Evolutionary conservation across 2,888 invertebrate species (phyloP).

Genomic region (Lycocerus yunnanus): DNA sequence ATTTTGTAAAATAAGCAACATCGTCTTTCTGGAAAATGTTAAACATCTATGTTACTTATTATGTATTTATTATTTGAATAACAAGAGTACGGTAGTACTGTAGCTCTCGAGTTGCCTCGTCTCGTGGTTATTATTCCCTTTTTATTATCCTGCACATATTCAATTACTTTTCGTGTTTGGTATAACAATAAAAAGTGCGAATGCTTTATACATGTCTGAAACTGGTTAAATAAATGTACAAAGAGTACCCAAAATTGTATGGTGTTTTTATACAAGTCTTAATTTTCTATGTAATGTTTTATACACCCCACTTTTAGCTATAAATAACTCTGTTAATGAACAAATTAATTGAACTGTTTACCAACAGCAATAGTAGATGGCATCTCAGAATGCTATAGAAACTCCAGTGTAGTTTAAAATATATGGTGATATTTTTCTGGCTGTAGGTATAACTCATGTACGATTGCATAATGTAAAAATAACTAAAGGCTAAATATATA

Average conservation of each 20-base stretch:
- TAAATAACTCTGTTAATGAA: conserved; percentile 45
- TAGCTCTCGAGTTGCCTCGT: conserved; percentile 49
- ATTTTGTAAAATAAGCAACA: conserved; percentile 58
- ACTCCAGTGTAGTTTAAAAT: conserved; percentile 58
- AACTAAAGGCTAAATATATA: conserved; percentile 58
- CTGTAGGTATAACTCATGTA: conserved; percentile 59
- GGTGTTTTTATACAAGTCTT: conserved; percentile 58
- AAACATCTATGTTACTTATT: conserved; percentile 57
- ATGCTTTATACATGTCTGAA: conserved; percentile 62
- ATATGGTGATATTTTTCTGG: conserved; percentile 59
- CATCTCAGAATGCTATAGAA: conserved; percentile 51
- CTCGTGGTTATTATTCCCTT: conserved; percentile 42
- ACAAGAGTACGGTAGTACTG: conserved; percentile 46
- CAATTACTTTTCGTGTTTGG: conserved; percentile 57
- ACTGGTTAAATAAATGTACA: conserved; percentile 61
- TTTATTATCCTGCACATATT: conserved; percentile 48
- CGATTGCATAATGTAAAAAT: conserved; percentile 57
- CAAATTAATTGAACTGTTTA: conserved; percentile 30
- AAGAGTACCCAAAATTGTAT: conserved; percentile 57
- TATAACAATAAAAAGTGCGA: conserved; percentile 56
- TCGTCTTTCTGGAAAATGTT: conserved; percentile 57
- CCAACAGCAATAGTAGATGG: conserved; percentile 40
- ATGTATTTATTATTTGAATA: conserved; percentile 51
- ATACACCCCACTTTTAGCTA: conserved; percentile 51
- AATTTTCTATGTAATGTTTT: conserved; percentile 55